These are phyloP conservation scores for Aptenodytes patagonicus DNA, from an alignment of 2,113 vertebrate species.

Conservation along the genomic window DNA sequence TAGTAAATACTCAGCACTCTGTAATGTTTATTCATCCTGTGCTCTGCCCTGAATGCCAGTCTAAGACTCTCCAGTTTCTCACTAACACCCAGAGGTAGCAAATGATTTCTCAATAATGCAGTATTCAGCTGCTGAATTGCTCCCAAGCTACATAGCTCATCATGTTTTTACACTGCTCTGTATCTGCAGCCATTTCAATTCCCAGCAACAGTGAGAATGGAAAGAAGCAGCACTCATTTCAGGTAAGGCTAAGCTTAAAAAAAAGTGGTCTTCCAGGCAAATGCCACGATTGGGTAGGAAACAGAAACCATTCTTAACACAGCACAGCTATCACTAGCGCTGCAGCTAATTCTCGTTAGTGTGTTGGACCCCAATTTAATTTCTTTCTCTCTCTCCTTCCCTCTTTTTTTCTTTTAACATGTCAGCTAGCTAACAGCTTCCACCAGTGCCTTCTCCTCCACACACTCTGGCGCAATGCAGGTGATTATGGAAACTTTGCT, in stretches of 20 bases:
- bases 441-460: not conserved
- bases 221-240: conserved; percentile 6
- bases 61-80: conserved; percentile 18
- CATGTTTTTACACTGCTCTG: not conserved
- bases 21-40: conserved; percentile 35
- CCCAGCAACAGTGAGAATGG: not conserved
- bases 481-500: not conserved
- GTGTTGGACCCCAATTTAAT: not conserved
- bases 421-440: not conserved
- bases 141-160: conserved; percentile 22
- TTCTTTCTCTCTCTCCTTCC: not conserved
- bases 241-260: not conserved
- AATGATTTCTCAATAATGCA: conserved; percentile 49
- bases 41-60: conserved; percentile 26
- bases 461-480: not conserved
- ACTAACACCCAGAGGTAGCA: conserved; percentile 42
- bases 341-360: not conserved
- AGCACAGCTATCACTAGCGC: not conserved
- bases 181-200: conserved; percentile 47
- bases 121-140: conserved; percentile 30
- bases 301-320: not conserved
- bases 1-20: not conserved
- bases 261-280: not conserved
- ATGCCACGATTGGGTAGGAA: not conserved
- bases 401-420: not conserved